Evolutionary conservation across 2,888 invertebrate genomes (phyloP), one percentile per base, ranked within the genome.

Genomic region (Agapetus fuscipes): DNA sequence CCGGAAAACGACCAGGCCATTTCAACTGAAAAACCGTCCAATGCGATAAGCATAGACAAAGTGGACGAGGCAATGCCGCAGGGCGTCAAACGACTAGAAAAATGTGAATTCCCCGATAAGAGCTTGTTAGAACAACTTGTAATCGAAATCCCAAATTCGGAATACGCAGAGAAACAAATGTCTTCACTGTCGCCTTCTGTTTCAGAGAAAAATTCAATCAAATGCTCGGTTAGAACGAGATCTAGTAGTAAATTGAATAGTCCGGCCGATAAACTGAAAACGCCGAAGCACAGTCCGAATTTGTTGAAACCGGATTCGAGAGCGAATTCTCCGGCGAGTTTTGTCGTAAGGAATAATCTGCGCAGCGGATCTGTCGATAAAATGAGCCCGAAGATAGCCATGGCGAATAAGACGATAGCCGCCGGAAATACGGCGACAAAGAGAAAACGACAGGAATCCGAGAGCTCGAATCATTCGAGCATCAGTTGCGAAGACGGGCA

Each of bases 381-480:
- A 45, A 58, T 56, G n/a, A 61, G 62, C 32, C 66, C 65, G 25
- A 53, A 56, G 31, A 37, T 41, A n/a, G 32, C 17, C 4, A 49
- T 51, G 3, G 49, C 41, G 4, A 29, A 37, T 10, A 45, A 41
- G 36, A 25, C 39, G 20, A 28, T 41, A 39, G 48, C 56, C 39
- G 52, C 54, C 3, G n/a, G n/a, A n/a, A n/a, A n/a, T n/a, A 59
- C 51, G 48, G 57, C 63, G 13, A 66, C 62, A 12, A 86, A 87
- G 57, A 72, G 88, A 41, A 83, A 83, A 58, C 72, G 86, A 31
- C 78, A 83, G 54, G 87, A 85, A 55, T 84, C 85, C 0, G 87
- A 86, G 53, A 81, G 83, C 59, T 80, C 77, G 28, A 71, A 71
- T 46, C 74, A 78, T 2, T 76, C 80, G 1, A 74, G 74, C 49